phyloP scores from a whole-genome alignment of 2,888 invertebrate species.

The Hedychridium roseum region DNA sequence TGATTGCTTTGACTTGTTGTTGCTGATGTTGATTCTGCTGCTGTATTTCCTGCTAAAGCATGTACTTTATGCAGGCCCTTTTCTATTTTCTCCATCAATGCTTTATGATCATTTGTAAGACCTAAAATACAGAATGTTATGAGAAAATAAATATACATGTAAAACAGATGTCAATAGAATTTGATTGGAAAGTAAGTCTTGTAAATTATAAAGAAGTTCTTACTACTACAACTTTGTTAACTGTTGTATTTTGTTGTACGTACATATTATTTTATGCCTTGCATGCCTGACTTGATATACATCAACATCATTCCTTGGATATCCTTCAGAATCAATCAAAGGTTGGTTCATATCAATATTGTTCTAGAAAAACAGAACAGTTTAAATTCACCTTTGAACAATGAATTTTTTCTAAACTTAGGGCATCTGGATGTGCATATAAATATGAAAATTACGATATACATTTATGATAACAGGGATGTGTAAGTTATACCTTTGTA shows the following conservation, averaged over 20 bases:
- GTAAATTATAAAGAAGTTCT: too few species aligned
- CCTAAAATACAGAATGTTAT: constrained; percentile 64
- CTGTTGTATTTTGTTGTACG: constrained; percentile 55
- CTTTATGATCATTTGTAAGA: constrained; percentile 88
- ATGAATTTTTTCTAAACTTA: constrained; percentile 16
- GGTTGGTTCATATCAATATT: constrained; percentile 86
- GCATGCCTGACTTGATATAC: constrained; percentile 90
- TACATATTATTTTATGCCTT: constrained; percentile 88
- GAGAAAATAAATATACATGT: constrained; percentile 6
- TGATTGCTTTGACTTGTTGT: constrained; percentile 16
- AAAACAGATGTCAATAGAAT: too few species aligned
- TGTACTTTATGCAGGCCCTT: constrained; percentile 75
- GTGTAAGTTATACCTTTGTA: too few species aligned
- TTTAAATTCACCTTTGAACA: background rate
- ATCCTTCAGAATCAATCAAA: constrained; percentile 86
- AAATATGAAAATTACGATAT: too few species aligned
- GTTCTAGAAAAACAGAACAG: constrained; percentile 65
- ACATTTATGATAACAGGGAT: too few species aligned
- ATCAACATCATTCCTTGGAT: constrained; percentile 88
- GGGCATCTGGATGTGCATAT: too few species aligned
- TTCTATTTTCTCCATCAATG: constrained; percentile 85
- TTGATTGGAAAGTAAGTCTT: too few species aligned
- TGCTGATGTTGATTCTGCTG: constrained; percentile 38
- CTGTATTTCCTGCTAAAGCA: constrained; percentile 55
- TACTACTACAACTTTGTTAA: background rate